A percentile compares a stretch with the other conserved stretches of the same genome.
These are phyloP conservation scores for Chydorus sphaericus DNA, from an alignment of 2,888 invertebrate genomes.

Conservation along the genomic window DNA sequence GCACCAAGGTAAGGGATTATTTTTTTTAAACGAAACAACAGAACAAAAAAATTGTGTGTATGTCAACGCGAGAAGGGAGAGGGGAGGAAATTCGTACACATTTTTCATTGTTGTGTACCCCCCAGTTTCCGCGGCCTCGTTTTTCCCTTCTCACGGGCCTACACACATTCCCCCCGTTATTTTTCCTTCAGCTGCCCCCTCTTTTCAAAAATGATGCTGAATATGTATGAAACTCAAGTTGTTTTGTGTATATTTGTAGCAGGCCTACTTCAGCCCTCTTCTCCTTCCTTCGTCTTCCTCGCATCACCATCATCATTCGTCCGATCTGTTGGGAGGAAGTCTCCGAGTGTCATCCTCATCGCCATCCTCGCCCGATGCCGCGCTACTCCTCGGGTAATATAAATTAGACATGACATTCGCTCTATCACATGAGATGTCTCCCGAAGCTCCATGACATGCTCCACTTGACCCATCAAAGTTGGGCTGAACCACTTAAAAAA, in stretches of 20 bases:
- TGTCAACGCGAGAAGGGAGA: too few species aligned
- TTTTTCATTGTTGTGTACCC: too few species aligned
- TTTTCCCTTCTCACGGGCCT: slow-evolving; percentile 1
- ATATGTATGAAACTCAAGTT: neutral
- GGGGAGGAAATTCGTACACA: too few species aligned
- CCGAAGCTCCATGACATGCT: too few species aligned
- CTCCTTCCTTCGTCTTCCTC: slow-evolving; percentile 1
- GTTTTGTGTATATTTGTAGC: neutral
- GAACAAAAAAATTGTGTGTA: too few species aligned
- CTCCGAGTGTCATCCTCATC: neutral
- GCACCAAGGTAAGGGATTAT: too few species aligned
- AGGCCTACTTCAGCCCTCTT: slow-evolving; percentile 4
- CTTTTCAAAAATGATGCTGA: neutral
- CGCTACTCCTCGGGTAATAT: neutral
- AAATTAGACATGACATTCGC: neutral
- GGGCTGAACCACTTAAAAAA: too few species aligned
- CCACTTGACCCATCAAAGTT: too few species aligned
- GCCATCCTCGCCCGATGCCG: slow-evolving; percentile 2
- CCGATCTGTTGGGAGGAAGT: neutral
- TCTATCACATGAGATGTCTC: neutral
- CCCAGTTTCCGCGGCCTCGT: too few species aligned
- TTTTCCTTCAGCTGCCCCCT: neutral
- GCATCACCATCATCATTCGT: too few species aligned
- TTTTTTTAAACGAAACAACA: too few species aligned
- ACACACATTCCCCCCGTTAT: neutral